phyloP scores from a whole-genome alignment of 2,797 vertebrate genomes.

The Uromys caudimaculatus region DNA sequence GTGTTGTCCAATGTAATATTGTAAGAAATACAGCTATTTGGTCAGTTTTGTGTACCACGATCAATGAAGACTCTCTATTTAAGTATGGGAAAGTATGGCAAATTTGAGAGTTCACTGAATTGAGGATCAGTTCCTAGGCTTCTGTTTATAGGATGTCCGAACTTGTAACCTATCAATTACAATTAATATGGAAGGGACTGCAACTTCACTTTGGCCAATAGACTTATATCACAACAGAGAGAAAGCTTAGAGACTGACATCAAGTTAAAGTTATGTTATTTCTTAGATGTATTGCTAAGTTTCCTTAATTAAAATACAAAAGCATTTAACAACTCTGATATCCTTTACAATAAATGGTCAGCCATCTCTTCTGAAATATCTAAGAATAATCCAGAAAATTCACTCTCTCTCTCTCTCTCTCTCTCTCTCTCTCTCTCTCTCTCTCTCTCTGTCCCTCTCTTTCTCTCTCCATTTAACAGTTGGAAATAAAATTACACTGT shows the following conservation, averaged over 20 bases:
- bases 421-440: neutral
- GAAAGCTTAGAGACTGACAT: neutral
- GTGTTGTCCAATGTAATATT: accelerated
- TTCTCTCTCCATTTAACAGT: neutral
- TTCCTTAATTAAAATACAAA: neutral
- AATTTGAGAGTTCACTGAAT: neutral
- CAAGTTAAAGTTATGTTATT: neutral
- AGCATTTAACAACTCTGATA: neutral
- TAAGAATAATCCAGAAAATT: neutral
- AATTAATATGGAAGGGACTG: neutral
- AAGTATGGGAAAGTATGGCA: neutral
- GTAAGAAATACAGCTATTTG: neutral
- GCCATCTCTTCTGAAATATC: neutral
- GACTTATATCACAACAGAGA: neutral
- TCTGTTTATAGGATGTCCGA: neutral
- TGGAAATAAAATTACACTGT: neutral
- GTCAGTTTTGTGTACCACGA: neutral
- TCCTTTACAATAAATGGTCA: neutral
- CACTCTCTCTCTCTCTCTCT: neutral
- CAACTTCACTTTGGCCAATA: neutral
- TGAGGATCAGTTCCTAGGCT: neutral
- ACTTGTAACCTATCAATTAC: neutral
- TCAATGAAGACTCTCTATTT: neutral
- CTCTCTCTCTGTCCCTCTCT: neutral
- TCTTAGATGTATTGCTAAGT: neutral